Conservation (phyloP, 1,140 invertebrate species). For the Papilio dardanus region DNA sequence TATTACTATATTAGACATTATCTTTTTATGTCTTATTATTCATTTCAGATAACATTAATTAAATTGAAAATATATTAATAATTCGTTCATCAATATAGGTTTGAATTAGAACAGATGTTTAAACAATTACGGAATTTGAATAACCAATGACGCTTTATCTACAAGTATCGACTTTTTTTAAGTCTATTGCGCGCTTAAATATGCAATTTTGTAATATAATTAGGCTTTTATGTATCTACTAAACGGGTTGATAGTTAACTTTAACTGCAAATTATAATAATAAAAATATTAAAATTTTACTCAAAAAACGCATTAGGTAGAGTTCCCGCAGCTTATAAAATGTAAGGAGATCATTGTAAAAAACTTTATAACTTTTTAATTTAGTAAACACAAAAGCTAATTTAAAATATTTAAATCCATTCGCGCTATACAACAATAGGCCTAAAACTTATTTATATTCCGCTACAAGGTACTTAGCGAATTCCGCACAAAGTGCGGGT, state of each 20-base stretch:
- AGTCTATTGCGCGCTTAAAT: not conserved
- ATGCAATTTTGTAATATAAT: not conserved
- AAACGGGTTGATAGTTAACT: not conserved
- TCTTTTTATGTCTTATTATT: too few relatives aligned
- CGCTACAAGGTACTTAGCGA: slow-evolving; percentile 29
- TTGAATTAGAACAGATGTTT: slow-evolving; percentile 7
- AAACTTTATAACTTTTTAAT: too few relatives aligned
- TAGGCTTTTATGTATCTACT: not conserved
- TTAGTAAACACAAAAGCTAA: not conserved
- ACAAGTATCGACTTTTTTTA: not conserved
- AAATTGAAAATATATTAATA: not conserved
- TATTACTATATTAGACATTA: too few relatives aligned
- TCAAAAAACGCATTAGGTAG: too few relatives aligned
- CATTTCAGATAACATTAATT: too few relatives aligned
- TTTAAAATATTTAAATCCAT: not conserved
- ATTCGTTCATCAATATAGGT: not conserved
- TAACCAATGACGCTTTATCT: slow-evolving; percentile 5
- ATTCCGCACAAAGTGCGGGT: slow-evolving; percentile 43
- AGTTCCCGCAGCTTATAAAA: too few relatives aligned
- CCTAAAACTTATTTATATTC: slow-evolving; percentile 36
- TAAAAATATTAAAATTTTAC: not conserved
- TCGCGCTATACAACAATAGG: slow-evolving; percentile 24
- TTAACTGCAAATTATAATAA: not conserved
- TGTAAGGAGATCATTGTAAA: too few relatives aligned
- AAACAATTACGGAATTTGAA: slow-evolving; percentile 12